Base-by-base conservation (phyloP, 2,113 vertebrate genomes). In the Octodon degus region DNA sequence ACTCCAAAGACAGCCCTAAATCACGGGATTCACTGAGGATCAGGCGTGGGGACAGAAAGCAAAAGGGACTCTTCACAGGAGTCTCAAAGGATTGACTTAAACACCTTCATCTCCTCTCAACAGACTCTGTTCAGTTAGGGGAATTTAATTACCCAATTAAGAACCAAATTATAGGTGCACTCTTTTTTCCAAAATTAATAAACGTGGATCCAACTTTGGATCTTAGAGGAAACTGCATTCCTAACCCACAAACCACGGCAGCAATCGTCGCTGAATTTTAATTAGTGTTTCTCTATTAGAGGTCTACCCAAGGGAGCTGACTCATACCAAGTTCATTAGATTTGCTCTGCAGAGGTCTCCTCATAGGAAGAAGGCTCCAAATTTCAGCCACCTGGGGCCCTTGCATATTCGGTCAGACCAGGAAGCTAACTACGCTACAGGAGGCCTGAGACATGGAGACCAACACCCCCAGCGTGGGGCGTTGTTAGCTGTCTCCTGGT, bases 121-220 rank as follows among this genome's bases (percentile, higher is more conserved):
- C n/a, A 70, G 58, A 74, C n/a, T 87, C 72, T 89, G 19, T 40
- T 76, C 20, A 50, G 65, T 89, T 79, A 81, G 43, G 37, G 37
- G 34, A 84, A 24, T 62, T 74, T 88, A 89, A 94, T 89, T 86
- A 53, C 30, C 9, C 37, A 92, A 72, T 84, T 86, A 55, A 89
- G 50, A 19, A 74, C 37, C 67, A 96, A 92, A 82, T 30, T 82
- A 76, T 65, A 74, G 17, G 30, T 82, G 43, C 25, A 93, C 24
- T 62, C 1, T 70, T 82, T 85, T 85, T 72, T 27, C 37, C 6
- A 58, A 80, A 83, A 83, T 79, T 76, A 93, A 83, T 81, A 86
- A 92, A 58, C 50, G 58, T 3, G 16, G 30, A 55, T 72, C 17
- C 53, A 77, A 83, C 53, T 84, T 77, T 83, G 17, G n/a, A 47